Conservation (phyloP, 2,888 invertebrate genomes). For the Apamea anceps region DNA sequence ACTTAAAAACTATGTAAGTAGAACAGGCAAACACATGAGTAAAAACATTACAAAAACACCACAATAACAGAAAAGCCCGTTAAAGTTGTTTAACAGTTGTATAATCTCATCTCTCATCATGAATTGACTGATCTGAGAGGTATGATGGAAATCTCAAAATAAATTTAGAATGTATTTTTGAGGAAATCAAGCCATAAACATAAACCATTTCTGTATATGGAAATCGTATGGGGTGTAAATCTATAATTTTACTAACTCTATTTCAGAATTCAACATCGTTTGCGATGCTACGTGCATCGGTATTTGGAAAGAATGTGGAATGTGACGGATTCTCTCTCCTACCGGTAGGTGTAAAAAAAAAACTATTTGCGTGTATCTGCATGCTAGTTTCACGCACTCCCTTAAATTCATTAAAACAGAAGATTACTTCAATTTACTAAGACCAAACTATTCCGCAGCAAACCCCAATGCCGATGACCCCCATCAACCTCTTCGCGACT, state of each 20-base stretch:
- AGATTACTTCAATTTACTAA: neutral
- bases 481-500: constrained; percentile 77
- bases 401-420: neutral
- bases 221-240: neutral
- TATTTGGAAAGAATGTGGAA: constrained; percentile 78
- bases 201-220: no score
- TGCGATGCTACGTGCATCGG: constrained; percentile 84
- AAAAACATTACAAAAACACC: neutral
- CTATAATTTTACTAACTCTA: neutral
- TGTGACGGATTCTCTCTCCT: constrained; percentile 75
- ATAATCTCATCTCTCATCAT: neutral
- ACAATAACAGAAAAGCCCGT: no score
- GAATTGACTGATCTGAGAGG: neutral
- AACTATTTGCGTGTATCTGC: neutral
- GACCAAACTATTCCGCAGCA: constrained; percentile 60
- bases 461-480: constrained; percentile 73
- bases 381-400: neutral
- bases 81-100: neutral
- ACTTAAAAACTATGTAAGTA: neutral
- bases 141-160: neutral
- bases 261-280: constrained; percentile 79
- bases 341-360: constrained; percentile 70
- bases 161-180: neutral
- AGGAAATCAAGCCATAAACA: neutral
- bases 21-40: neutral